Conservation (phyloP, 2,113 vertebrate genomes). For the Poeciliopsis turrubarensis region DNA sequence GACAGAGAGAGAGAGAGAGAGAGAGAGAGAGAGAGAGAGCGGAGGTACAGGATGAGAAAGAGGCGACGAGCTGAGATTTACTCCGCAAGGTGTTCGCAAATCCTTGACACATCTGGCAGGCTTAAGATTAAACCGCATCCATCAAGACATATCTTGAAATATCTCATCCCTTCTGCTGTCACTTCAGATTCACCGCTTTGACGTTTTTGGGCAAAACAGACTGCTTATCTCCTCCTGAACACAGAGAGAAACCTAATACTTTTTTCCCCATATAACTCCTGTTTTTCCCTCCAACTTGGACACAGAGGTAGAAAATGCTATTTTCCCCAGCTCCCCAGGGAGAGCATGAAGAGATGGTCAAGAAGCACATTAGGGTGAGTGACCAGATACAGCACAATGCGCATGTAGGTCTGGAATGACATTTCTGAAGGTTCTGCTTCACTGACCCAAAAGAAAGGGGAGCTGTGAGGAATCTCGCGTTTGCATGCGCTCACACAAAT, state of each 20-base stretch:
- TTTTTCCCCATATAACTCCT: conserved; percentile 35
- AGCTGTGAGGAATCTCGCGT: conserved; percentile 21
- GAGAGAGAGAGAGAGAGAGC: conserved; percentile 30
- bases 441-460: conserved; percentile 32
- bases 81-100: conserved; percentile 46
- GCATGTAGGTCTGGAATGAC: conserved; percentile 45
- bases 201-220: conserved; percentile 67
- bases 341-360: conserved; percentile 40
- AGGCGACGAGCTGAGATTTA: conserved; percentile 43
- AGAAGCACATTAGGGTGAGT: conserved; percentile 51
- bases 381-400: conserved; percentile 22
- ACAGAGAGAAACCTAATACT: conserved; percentile 37
- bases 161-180: conserved; percentile 66
- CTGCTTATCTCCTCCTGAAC: conserved; percentile 62
- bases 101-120: conserved; percentile 66
- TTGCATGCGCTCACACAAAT: conserved; percentile 20
- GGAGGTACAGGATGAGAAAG: conserved; percentile 36
- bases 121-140: conserved; percentile 64
- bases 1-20: conserved; percentile 35
- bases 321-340: conserved; percentile 43
- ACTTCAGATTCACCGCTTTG: conserved; percentile 53
- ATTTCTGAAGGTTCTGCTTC: conserved; percentile 49
- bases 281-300: conserved; percentile 46
- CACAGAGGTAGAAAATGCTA: conserved; percentile 51
- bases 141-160: conserved; percentile 60